Evolutionary conservation across 53 echinoderm and acorn worm genomes (phyloP), one percentile per base, ranked within the genome.

Genomic region (Pentamera pediparva): DNA sequence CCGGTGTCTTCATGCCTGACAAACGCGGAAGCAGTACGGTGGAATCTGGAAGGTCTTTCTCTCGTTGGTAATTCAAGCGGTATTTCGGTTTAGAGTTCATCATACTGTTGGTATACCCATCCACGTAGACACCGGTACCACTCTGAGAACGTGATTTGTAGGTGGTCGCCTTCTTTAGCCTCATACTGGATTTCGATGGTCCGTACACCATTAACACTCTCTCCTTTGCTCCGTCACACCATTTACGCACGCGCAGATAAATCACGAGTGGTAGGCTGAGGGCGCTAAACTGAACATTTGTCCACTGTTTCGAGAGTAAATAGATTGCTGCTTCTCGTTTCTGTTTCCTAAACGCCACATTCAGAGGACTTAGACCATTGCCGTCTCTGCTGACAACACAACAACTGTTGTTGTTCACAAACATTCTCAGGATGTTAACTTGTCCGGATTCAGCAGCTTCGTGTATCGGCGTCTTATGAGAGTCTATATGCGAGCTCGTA

Each of bases 231-330:
- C 81, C 78, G 31, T 93, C 93, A 37, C 86, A 86, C 93, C 93
- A 93, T 33, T 84, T 84, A 17, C 93, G 65, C 0, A 93, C 61
- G 22, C 84, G 79, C 15, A 85, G 81, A 58, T 90, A 93, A 22
- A 93, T 84, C 12, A 82, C 78, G 21, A 93, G 58, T 0, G 93
- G 93, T 6, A 93, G 57, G 40, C 76, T 87, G 54, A 89, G 50
- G 36, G 89, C 89, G 51, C 75, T 90, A 52, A 86, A 93, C 49
- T 89, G 86, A 6, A 93, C 87, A 65, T 75, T 93, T 18, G 93
- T 82, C 93, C 93, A 93, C 74, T 93, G 93, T 37, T 93, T 93
- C 1, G 93, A 89, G 37, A 93, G 81, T 1, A 93, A 80, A 39
- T 93, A 93, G 35, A 93, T 40, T 9, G 93, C 93, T 0, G 87